These are phyloP conservation scores for Anarsia innoxiella DNA, from an alignment of 2,888 invertebrate genomes.

Conservation along the genomic window DNA sequence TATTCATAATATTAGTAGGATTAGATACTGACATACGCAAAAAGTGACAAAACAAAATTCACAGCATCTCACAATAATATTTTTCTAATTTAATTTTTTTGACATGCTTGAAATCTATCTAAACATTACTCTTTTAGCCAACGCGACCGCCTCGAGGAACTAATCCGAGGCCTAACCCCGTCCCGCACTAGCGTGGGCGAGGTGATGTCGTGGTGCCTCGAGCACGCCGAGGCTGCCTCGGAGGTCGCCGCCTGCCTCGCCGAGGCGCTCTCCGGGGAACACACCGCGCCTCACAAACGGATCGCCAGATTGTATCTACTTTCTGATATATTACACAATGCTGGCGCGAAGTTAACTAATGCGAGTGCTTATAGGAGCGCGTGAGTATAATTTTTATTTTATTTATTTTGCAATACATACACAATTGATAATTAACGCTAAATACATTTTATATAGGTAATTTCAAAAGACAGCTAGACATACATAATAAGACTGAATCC, in stretches of 20 bases:
- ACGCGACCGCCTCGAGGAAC: constrained; percentile 93
- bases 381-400: constrained; percentile 70
- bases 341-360: constrained; percentile 96
- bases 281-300: constrained; percentile 90
- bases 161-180: constrained; percentile 89
- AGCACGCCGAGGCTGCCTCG: constrained; percentile 97
- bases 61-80: too few relatives aligned
- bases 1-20: too few relatives aligned
- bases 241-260: constrained; percentile 94
- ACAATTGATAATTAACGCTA: too few relatives aligned
- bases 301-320: constrained; percentile 95
- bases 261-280: constrained; percentile 86
- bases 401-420: too few relatives aligned
- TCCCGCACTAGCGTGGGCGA: constrained; percentile 90
- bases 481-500: too few relatives aligned
- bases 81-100: too few relatives aligned
- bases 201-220: constrained; percentile 99
- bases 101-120: too few relatives aligned
- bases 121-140: constrained; percentile 78
- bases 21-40: too few relatives aligned
- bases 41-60: too few relatives aligned
- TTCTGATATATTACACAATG: constrained; percentile 97
- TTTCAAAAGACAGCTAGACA: too few relatives aligned
- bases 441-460: too few relatives aligned
- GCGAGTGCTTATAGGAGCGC: constrained; percentile 94